These are phyloP conservation scores for Phrynocephalus guinanensis DNA, from an alignment of 2,797 vertebrate genomes.

Conservation along the genomic window DNA sequence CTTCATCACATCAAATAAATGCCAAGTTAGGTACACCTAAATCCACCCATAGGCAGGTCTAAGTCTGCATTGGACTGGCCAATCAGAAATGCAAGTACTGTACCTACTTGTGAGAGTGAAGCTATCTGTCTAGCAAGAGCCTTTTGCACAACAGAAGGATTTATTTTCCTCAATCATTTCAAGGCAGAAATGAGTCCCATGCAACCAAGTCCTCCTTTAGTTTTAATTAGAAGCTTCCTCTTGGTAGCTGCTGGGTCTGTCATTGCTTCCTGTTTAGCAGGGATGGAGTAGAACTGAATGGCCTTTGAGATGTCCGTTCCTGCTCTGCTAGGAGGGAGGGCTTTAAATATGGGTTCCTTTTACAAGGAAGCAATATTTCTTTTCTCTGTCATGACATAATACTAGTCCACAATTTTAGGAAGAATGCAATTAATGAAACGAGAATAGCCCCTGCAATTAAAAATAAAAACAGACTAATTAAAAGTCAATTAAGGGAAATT, in stretches of 20 bases:
- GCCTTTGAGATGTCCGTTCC: neutral
- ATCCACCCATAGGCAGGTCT: neutral
- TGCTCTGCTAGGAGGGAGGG: neutral
- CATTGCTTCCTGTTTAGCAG: neutral
- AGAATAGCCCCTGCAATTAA: neutral
- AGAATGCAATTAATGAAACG: neutral
- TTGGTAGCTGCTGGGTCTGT: neutral
- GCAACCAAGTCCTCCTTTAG: no score
- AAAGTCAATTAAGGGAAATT: neutral
- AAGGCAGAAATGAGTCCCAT: neutral
- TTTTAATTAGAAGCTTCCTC: constrained; percentile 3
- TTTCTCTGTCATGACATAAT: neutral
- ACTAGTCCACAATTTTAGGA: neutral
- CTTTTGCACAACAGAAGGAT: neutral
- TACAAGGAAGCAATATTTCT: no score
- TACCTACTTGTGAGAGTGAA: no score
- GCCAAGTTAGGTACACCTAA: neutral
- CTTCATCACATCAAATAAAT: neutral
- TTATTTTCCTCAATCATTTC: neutral
- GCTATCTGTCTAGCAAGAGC: neutral
- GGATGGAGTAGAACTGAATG: neutral
- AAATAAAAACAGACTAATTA: neutral
- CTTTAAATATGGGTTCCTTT: neutral
- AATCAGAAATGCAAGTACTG: neutral
- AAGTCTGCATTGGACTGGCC: neutral